phyloP scores from a whole-genome alignment of 2,797 vertebrate species.

The Dromococcyx pavoninus region DNA sequence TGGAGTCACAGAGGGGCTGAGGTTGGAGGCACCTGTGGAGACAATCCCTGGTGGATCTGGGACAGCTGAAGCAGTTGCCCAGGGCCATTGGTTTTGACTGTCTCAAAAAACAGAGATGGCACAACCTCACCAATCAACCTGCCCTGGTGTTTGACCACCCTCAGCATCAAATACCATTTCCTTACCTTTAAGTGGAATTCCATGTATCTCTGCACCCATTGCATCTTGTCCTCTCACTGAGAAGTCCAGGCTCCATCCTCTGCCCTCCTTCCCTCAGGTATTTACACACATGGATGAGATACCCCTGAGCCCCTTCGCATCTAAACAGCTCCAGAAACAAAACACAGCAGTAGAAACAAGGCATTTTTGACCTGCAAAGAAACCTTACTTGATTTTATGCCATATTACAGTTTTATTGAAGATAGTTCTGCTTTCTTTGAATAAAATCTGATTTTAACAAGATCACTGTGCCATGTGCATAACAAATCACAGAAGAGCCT shows the following conservation, averaged over 20 bases:
- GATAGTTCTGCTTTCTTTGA: constrained; percentile 24
- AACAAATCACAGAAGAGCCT: constrained; percentile 34
- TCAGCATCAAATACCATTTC: not conserved
- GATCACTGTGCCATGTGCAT: constrained; percentile 42
- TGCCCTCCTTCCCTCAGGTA: not conserved
- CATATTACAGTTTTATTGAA: not conserved
- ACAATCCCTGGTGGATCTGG: no score
- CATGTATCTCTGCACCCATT: not conserved
- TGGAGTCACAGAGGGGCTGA: not conserved
- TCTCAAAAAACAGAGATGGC: not conserved
- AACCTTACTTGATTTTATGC: not conserved
- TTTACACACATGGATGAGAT: not conserved
- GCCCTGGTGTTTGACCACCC: no score
- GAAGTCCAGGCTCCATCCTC: not conserved
- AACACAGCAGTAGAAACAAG: not conserved
- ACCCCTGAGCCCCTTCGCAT: not conserved
- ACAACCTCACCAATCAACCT: not conserved
- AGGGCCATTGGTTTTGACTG: not conserved
- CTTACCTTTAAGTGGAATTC: not conserved
- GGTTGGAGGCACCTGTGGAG: not conserved
- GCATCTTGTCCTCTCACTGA: not conserved
- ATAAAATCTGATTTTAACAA: constrained; percentile 67
- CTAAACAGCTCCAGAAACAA: not conserved
- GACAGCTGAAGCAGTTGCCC: not conserved
- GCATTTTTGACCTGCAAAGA: not conserved